Conservation (phyloP, 2,113 vertebrate genomes). For the Paedocypris sp. region DNA sequence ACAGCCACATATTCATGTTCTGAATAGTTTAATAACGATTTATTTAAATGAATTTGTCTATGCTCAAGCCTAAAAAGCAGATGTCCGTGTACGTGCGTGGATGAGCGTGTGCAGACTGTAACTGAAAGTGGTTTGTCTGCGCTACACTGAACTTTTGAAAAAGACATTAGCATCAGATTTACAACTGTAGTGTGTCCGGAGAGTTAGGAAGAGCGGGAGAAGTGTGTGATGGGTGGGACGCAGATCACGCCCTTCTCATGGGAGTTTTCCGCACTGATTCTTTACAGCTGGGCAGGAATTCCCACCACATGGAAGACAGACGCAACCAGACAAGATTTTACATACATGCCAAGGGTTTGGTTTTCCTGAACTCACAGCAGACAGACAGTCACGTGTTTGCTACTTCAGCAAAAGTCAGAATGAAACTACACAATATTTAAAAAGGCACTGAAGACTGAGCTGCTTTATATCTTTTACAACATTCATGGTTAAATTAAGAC, state of each 20-base stretch:
- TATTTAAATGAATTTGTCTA: no score
- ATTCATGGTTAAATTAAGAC: no score
- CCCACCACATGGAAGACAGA: slow-evolving; percentile 13
- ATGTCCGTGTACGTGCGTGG: neutral
- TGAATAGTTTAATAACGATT: no score
- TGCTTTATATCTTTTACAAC: no score
- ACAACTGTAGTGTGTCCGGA: neutral
- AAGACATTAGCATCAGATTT: neutral
- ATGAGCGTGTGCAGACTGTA: neutral
- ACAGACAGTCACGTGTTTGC: neutral
- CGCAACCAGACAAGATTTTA: neutral
- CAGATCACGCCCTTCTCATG: slow-evolving; percentile 26
- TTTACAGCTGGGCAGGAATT: slow-evolving; percentile 31
- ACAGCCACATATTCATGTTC: no score
- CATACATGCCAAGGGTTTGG: neutral
- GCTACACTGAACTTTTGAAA: neutral
- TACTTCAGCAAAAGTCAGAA: no score
- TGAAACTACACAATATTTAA: no score
- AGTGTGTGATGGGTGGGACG: neutral
- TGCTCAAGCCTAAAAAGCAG: no score
- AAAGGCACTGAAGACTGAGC: no score
- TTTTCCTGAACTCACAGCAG: neutral
- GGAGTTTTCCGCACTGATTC: slow-evolving; percentile 16
- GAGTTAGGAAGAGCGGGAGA: neutral
- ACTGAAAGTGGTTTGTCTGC: neutral